phyloP scores from a whole-genome alignment of 2,113 vertebrate species.

The Marmota flaviventris region DNA sequence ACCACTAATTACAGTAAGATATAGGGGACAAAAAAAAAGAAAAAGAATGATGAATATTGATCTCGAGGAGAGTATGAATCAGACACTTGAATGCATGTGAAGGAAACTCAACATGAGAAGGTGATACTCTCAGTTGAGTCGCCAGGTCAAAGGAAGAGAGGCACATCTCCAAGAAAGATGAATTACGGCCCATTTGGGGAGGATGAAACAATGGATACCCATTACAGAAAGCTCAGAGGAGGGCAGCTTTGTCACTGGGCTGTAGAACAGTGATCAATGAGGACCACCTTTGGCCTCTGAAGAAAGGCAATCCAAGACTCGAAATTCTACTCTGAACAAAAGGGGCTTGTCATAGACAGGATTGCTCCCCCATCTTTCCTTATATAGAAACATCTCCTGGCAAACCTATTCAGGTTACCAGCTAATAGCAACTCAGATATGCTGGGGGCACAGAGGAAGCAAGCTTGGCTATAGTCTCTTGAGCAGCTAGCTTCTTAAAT shows the following conservation, averaged over 20 bases:
- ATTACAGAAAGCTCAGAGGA: conserved; percentile 74
- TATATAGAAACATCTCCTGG: neutral
- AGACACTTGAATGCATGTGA: neutral
- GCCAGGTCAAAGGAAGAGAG: neutral
- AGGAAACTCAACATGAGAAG: neutral
- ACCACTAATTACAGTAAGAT: conserved; percentile 68
- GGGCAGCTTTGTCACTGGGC: neutral
- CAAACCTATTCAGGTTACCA: neutral
- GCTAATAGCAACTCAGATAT: neutral
- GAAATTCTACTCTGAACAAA: neutral
- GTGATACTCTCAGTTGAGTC: neutral
- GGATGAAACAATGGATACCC: conserved; percentile 42
- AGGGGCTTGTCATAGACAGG: neutral
- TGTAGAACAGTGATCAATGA: neutral
- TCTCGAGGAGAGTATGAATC: neutral
- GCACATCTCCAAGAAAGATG: neutral
- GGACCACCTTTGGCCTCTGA: neutral
- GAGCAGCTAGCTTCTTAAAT: neutral
- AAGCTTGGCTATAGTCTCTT: neutral
- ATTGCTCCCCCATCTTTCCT: neutral
- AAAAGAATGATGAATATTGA: neutral
- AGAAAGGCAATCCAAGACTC: neutral
- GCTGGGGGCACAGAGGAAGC: neutral
- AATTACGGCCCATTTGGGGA: neutral
- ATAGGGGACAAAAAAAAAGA: neutral